phyloP scores from a whole-genome alignment of 2,797 vertebrate species.

The Oophaga sylvatica region DNA sequence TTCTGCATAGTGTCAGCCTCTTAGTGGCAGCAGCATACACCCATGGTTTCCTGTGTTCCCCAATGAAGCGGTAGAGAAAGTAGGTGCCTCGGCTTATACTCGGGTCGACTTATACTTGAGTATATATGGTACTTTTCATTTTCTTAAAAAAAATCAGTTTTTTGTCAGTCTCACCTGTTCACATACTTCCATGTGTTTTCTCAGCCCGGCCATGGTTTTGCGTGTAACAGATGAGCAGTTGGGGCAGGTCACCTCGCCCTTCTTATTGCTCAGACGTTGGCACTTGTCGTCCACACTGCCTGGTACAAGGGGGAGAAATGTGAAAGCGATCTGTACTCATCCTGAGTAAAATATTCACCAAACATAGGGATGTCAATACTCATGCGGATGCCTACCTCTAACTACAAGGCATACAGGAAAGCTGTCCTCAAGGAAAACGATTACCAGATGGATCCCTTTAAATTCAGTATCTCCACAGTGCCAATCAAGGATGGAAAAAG shows the following conservation, averaged over 20 bases:
- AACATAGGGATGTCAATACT: not conserved
- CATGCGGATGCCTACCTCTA: not conserved
- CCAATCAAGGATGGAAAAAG: not conserved
- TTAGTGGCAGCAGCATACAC: too few species aligned
- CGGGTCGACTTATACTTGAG: too few species aligned
- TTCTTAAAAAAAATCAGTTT: not conserved
- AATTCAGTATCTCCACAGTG: not conserved
- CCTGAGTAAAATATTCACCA: not conserved
- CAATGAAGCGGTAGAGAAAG: too few species aligned
- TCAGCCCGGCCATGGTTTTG: slow-evolving; percentile 91
- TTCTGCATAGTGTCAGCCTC: too few species aligned
- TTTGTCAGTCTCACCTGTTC: slow-evolving; percentile 83
- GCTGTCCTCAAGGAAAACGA: not conserved
- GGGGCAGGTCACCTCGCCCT: slow-evolving; percentile 89
- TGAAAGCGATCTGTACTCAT: slow-evolving; percentile 8
- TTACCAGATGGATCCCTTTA: not conserved
- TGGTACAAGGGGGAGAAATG: slow-evolving; percentile 48
- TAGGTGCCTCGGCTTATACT: too few species aligned
- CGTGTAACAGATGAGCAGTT: slow-evolving; percentile 89
- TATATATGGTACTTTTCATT: too few species aligned
- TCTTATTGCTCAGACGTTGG: slow-evolving; percentile 88
- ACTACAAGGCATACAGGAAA: not conserved
- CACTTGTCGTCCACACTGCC: slow-evolving; percentile 80
- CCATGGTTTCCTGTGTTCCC: too few species aligned
- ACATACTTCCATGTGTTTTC: slow-evolving; percentile 98